These are phyloP conservation scores for Aurelia coerulea DNA, from an alignment of 30 jellyfish, hydroid and myxozoan genomes.

Conservation along the genomic window DNA sequence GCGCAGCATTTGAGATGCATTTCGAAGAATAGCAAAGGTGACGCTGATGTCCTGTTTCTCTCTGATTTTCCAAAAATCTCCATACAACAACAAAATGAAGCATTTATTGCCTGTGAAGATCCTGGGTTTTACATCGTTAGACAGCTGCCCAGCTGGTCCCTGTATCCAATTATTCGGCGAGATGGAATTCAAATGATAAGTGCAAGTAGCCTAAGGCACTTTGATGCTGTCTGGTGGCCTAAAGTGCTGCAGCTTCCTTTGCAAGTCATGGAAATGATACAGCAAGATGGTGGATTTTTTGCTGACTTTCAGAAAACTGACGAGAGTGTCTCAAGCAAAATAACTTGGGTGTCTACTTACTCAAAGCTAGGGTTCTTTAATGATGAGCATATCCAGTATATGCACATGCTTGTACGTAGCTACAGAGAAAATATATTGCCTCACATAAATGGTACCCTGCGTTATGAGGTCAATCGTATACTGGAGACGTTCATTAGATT, in stretches of 20 bases:
- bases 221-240: slow-evolving; percentile 56
- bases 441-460: slow-evolving; percentile 8
- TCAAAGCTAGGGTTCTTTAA: background rate
- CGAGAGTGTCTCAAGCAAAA: slow-evolving; percentile 21
- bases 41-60: slow-evolving; percentile 40
- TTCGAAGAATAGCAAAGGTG: slow-evolving; percentile 48
- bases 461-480: background rate
- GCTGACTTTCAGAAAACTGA: slow-evolving; percentile 21
- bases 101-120: slow-evolving; percentile 37
- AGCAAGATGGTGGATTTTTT: background rate
- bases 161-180: slow-evolving; percentile 23
- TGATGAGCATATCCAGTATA: slow-evolving; percentile 1
- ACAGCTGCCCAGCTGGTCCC: background rate
- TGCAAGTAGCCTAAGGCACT: slow-evolving; percentile 46
- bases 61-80: slow-evolving; percentile 47
- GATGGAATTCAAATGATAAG: slow-evolving; percentile 9
- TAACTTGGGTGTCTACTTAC: slow-evolving; percentile 28
- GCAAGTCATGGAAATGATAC: slow-evolving; percentile 18
- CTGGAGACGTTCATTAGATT: slow-evolving; percentile 1
- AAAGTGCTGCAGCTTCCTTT: slow-evolving; percentile 19
- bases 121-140: slow-evolving; percentile 42
- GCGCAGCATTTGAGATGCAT: slow-evolving; percentile 58
- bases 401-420: slow-evolving; percentile 7
- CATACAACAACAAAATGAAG: background rate
- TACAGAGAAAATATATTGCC: slow-evolving; percentile 44